A percentile compares a stretch with the other conserved stretches of the same genome.
phyloP scores from a whole-genome alignment of 2,797 vertebrate genomes.

The Falco concolor region DNA sequence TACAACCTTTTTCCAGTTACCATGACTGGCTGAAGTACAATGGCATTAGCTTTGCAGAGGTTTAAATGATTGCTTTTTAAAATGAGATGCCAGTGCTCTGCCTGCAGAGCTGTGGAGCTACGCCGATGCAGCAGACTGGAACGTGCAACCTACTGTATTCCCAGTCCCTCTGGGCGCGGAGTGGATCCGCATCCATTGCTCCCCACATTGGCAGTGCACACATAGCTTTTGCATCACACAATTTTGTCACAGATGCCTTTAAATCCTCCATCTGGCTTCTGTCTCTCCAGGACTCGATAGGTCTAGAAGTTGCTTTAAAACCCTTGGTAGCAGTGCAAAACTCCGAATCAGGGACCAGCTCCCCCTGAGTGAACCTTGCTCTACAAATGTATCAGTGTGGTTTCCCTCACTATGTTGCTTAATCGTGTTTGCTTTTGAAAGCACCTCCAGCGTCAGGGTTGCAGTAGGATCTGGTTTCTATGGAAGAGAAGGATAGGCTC shows the following conservation, averaged over 20 bases:
- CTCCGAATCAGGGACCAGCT: not conserved
- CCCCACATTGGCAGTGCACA: not conserved
- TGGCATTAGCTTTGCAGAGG: not conserved
- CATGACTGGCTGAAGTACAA: not conserved
- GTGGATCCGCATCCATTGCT: not conserved
- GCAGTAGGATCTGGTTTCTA: not conserved
- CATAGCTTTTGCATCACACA: not conserved
- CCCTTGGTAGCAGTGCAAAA: too few relatives aligned
- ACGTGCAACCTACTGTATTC: not conserved
- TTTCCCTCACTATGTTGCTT: not conserved
- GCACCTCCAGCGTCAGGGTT: not conserved
- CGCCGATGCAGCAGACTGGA: not conserved
- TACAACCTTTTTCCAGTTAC: not conserved
- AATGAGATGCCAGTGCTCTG: not conserved
- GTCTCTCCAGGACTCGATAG: not conserved
- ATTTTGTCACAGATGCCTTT: not conserved
- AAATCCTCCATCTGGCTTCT: not conserved
- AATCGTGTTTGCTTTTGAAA: not conserved
- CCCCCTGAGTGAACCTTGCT: not conserved
- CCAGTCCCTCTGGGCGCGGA: rapidly evolving
- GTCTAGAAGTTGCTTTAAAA: not conserved
- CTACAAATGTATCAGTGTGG: not conserved
- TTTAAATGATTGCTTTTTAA: not conserved
- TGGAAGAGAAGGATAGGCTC: not conserved
- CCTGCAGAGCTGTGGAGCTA: not conserved